Conservation (phyloP, 2,797 vertebrate genomes). For the Moxostoma hubbsi region DNA sequence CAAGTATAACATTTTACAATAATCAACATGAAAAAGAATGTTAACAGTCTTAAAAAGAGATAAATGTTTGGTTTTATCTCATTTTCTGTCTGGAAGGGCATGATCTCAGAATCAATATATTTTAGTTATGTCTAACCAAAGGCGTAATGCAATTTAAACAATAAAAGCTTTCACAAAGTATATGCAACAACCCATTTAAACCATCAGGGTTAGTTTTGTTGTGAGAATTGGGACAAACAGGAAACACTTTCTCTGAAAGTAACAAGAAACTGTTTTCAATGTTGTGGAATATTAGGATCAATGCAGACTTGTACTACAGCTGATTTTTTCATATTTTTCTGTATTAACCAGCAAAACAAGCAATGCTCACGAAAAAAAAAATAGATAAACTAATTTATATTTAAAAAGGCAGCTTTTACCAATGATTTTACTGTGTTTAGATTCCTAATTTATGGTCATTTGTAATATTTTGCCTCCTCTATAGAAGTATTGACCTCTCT, state of each 20-base stretch:
- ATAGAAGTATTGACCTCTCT: not conserved
- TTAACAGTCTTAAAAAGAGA: constrained; percentile 17
- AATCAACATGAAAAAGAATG: constrained; percentile 55
- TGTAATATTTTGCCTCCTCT: no score
- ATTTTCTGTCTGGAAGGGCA: constrained; percentile 45
- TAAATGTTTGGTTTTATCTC: constrained; percentile 33
- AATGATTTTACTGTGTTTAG: not conserved
- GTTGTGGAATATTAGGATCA: constrained; percentile 86
- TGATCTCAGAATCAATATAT: constrained; percentile 50
- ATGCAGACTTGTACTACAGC: constrained; percentile 57
- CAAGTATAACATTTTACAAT: constrained; percentile 51
- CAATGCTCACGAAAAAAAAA: constrained; percentile 61
- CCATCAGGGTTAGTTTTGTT: constrained; percentile 38
- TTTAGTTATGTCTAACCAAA: constrained; percentile 43
- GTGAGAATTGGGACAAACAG: constrained; percentile 59
- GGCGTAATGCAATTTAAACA: constrained; percentile 38
- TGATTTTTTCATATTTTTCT: constrained; percentile 58
- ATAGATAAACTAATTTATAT: not conserved
- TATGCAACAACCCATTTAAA: constrained; percentile 30
- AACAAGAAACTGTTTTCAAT: constrained; percentile 79
- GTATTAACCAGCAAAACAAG: constrained; percentile 83
- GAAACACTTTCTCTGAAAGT: constrained; percentile 68
- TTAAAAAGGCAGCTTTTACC: not conserved
- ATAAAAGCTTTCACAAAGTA: constrained; percentile 30
- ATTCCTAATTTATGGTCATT: no score